Evolutionary conservation across 2,113 vertebrate genomes (phyloP), one percentile per base, ranked within the genome.

Genomic region (Patagioenas fasciata): DNA sequence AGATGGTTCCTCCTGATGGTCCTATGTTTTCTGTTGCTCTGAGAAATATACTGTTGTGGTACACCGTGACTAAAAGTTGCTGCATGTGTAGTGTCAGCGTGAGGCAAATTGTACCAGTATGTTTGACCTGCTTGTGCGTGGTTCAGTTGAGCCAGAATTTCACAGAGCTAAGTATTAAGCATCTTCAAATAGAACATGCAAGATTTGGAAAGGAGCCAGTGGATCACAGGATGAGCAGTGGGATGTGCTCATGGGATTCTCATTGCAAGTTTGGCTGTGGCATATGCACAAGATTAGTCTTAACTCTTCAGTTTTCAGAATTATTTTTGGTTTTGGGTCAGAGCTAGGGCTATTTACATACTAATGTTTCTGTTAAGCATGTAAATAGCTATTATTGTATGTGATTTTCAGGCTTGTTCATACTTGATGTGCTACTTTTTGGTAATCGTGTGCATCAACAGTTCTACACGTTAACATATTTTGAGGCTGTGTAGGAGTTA

Each of bases 401-500:
- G 82, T 94, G 85, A 74, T 89, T 95, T 93, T 94, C 88, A 93
- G 82, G 11, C 64, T 93, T 93, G 67, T 94, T 96, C 94, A 80
- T 96, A 85, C 80, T 95, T 85, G 64, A 71, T 93, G 72, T 93
- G 94, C 82, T 90, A 70, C 85, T 88, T 96, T 78, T 81, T 94
- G 85, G 48, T 91, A 90, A 85, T 93, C 94, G 85, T 91, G 95
- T 95, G 94, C 89, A 88, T 95, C 93, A 89, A 94, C 89, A 91
- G 94, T 93, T 94, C 87, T 85, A 93, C 93, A 96, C n/a, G 13
- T 93, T 97, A 95, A 88, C 93, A 80, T 92, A 95, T 92, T 95
- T 92, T 88, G 70, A 95, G 86, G 53, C 70, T 94, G 95, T 94
- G 95, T 96, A 88, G 94, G 93, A 96, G 93, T 95, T 91, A 67